Evolutionary conservation across 2,888 invertebrate species (phyloP).

Genomic region (Nemotelus nigrinus): DNA sequence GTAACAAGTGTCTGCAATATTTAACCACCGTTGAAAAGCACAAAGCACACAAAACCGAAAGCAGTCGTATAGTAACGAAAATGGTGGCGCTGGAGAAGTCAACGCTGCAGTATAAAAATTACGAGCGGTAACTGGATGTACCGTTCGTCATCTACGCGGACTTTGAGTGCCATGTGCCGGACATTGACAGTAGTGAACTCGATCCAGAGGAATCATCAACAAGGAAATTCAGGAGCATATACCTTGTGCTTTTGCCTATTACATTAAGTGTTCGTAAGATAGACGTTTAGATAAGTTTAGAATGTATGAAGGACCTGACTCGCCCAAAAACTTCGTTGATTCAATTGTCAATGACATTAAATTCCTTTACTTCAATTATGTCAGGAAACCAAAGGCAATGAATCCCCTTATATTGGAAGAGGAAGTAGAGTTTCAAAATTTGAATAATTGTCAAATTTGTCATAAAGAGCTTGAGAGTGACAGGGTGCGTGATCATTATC

Average conservation of each 20-base stretch:
- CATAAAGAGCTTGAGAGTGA: too few relatives aligned
- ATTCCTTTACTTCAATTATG: too few relatives aligned
- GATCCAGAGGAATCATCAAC: constrained; percentile 8
- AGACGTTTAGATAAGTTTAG: too few relatives aligned
- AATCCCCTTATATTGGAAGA: too few relatives aligned
- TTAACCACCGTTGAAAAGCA: neutral
- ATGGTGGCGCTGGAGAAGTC: constrained; percentile 1
- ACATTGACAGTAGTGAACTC: neutral
- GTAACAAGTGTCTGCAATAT: constrained; percentile 13
- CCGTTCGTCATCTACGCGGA: constrained; percentile 40
- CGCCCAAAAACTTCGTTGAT: too few relatives aligned
- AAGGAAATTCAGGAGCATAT: constrained; percentile 5
- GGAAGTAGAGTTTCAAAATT: too few relatives aligned
- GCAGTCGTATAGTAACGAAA: constrained; percentile 10
- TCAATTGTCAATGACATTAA: too few relatives aligned
- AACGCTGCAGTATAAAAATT: constrained; percentile 60
- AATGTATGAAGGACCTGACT: too few relatives aligned
- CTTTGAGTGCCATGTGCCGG: constrained; percentile 43
- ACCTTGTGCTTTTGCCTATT: constrained; percentile 10
- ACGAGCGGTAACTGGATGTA: constrained; percentile 38
- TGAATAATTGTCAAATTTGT: too few relatives aligned
- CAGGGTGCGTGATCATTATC: too few relatives aligned
- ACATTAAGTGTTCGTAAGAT: too few relatives aligned
- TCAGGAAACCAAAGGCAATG: too few relatives aligned
- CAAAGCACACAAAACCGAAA: neutral